Conservation (phyloP, 2,888 invertebrate genomes). For the Melieria picta region DNA sequence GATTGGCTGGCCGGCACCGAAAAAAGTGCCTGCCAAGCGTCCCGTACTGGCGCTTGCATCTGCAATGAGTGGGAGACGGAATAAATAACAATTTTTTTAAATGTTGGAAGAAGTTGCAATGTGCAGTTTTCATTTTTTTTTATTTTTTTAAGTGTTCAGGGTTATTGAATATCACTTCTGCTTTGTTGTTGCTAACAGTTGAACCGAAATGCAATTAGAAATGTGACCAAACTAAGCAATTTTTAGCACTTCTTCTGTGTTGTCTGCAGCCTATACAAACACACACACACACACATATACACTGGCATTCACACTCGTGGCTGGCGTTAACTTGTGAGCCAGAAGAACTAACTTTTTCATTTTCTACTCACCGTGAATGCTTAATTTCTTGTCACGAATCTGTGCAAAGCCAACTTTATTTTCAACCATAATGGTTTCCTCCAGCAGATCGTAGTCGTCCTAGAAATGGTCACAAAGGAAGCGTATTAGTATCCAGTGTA, state of each 20-base stretch:
- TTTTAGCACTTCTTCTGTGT: constrained; percentile 1
- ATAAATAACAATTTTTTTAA: background rate
- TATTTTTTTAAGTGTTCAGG: no score
- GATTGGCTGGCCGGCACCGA: constrained; percentile 45
- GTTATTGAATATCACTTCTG: no score
- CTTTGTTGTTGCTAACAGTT: no score
- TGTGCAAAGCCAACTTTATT: constrained; percentile 66
- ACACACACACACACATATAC: background rate
- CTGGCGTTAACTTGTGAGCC: no score
- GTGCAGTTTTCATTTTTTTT: no score
- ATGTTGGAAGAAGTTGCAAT: no score
- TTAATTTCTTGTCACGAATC: constrained; percentile 66
- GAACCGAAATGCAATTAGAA: constrained; percentile 33
- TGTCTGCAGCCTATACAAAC: background rate
- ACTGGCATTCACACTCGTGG: no score
- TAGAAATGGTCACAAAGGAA: constrained; percentile 43
- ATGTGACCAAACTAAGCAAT: constrained; percentile 41
- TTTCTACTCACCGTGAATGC: constrained; percentile 63
- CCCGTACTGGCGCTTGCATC: constrained; percentile 34
- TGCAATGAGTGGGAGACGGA: background rate
- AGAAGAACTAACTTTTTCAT: constrained; percentile 34
- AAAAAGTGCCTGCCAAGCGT: constrained; percentile 56
- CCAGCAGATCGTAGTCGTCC: constrained; percentile 65
- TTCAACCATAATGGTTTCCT: constrained; percentile 63
- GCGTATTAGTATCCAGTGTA: no score